phyloP scores from a whole-genome alignment of 2,888 invertebrate species.

The Diplazon laetatorius region DNA sequence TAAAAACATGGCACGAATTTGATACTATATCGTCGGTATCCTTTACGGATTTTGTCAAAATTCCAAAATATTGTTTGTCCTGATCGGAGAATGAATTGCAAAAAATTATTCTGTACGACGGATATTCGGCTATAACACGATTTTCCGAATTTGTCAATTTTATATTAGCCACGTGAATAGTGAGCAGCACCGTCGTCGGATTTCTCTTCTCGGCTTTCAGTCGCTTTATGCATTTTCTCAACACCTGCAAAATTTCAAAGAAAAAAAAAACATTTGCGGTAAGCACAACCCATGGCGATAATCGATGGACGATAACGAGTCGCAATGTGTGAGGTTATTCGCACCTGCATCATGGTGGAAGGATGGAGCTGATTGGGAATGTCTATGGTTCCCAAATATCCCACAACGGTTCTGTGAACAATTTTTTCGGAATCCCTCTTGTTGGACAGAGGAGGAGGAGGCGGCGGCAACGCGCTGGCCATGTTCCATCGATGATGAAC shows the following conservation, averaged over 20 bases:
- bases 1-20: conserved; percentile 97
- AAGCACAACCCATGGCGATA: background rate
- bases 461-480: conserved; percentile 80
- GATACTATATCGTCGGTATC: conserved; percentile 85
- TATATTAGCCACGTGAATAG: conserved; percentile 91
- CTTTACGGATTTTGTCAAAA: conserved; percentile 91
- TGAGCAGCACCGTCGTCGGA: conserved; percentile 93
- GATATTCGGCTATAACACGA: conserved; percentile 92
- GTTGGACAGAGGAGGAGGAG: conserved; percentile 78
- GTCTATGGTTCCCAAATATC: conserved; percentile 97
- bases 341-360: conserved; percentile 87
- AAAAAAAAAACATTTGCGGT: conserved; percentile 38
- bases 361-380: conserved; percentile 93
- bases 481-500: conserved; percentile 81
- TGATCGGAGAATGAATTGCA: conserved; percentile 96
- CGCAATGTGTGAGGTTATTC: too few species aligned
- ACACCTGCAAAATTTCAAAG: conserved; percentile 87
- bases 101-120: conserved; percentile 92
- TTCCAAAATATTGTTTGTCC: conserved; percentile 95
- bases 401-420: conserved; percentile 93
- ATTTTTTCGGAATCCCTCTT: conserved; percentile 83
- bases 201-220: conserved; percentile 94
- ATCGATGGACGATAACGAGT: background rate
- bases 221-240: conserved; percentile 94
- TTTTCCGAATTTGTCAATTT: conserved; percentile 91